Evolutionary conservation across 2,888 invertebrate genomes (phyloP).

Genomic region (Machimus rusticus): DNA sequence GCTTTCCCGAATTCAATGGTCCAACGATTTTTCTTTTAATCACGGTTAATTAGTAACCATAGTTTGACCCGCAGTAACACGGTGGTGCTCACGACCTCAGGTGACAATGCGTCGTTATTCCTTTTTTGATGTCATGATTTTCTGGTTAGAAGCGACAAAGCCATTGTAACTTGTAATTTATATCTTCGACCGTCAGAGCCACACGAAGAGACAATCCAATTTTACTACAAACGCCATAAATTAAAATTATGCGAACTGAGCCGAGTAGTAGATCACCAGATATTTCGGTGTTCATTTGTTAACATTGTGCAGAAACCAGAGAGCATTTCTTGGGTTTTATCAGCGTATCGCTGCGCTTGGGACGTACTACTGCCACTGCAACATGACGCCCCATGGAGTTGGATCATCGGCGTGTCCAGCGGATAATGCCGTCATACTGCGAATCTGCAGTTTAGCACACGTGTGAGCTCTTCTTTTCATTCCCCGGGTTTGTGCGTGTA

Average conservation of each 20-base stretch:
- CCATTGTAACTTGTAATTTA: neutral
- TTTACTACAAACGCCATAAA: conserved; percentile 6
- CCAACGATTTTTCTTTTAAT: neutral
- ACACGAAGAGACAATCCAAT: neutral
- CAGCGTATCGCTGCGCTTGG: neutral
- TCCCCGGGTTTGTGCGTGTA: neutral
- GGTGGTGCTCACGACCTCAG: neutral
- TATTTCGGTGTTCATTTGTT: conserved; percentile 19
- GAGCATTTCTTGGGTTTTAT: neutral
- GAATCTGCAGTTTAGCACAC: neutral
- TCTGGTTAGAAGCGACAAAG: neutral
- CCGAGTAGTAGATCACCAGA: conserved; percentile 11
- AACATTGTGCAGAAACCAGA: neutral
- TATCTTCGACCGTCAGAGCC: neutral
- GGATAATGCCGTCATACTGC: neutral
- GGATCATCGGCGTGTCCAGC: neutral
- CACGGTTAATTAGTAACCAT: neutral
- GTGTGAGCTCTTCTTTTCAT: neutral
- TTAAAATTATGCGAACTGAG: conserved; percentile 3
- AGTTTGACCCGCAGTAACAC: neutral
- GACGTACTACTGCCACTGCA: neutral
- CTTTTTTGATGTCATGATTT: neutral
- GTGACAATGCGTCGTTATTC: conserved; percentile 13
- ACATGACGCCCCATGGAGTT: conserved; percentile 3
- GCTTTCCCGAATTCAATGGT: neutral